Evolutionary conservation across 2,888 invertebrate genomes (phyloP).

Genomic region (Pandemis corylana): DNA sequence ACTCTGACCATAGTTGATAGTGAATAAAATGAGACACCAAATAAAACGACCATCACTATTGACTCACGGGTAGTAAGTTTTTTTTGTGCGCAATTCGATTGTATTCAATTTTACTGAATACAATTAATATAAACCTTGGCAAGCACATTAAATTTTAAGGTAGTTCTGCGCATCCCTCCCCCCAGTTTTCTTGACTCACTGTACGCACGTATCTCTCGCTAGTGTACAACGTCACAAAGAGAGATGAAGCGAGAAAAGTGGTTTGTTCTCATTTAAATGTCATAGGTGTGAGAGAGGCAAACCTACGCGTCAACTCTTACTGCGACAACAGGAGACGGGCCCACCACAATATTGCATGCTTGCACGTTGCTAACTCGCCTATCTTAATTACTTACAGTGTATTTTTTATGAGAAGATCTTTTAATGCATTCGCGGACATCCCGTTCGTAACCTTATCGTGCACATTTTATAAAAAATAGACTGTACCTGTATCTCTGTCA

Average conservation of each 20-base stretch:
- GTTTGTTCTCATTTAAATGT: conserved; percentile 16
- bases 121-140: background rate
- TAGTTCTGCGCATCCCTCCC: conserved; percentile 10
- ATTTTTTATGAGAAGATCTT: background rate
- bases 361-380: conserved; percentile 23
- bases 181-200: conserved; percentile 27
- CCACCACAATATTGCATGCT: conserved; percentile 34
- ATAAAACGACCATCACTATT: too few relatives aligned
- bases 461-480: background rate
- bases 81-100: too few relatives aligned
- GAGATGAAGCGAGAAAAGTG: conserved; percentile 36
- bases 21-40: too few relatives aligned
- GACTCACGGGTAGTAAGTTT: too few relatives aligned
- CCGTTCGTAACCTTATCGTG: too few relatives aligned
- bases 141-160: background rate
- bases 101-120: too few relatives aligned
- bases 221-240: conserved; percentile 32
- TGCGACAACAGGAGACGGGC: conserved; percentile 27
- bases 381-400: background rate
- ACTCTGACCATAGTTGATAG: too few relatives aligned
- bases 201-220: conserved; percentile 40
- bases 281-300: conserved; percentile 22
- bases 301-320: conserved; percentile 38
- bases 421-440: background rate
- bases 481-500: background rate